These are phyloP conservation scores for Gari tellinella DNA, from an alignment of 2,888 invertebrate genomes.

Conservation along the genomic window DNA sequence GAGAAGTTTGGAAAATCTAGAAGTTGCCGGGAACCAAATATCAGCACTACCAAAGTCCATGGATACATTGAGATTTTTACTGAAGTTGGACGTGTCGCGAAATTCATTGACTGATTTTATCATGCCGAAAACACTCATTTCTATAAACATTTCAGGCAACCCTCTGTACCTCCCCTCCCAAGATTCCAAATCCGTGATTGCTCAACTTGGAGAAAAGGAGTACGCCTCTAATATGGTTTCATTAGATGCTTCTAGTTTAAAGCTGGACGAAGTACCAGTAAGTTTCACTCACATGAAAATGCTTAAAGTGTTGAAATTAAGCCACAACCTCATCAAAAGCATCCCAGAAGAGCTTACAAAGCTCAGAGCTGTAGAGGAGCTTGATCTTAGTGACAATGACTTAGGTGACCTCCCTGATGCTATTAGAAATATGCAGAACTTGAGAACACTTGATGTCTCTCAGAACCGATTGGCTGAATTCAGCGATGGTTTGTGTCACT, in stretches of 20 bases:
- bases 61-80: slow-evolving; percentile 74
- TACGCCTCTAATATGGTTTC: slow-evolving; percentile 73
- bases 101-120: slow-evolving; percentile 77
- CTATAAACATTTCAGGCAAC: slow-evolving; percentile 75
- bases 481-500: slow-evolving; percentile 67
- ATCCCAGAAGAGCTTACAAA: slow-evolving; percentile 75
- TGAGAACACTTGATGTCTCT: slow-evolving; percentile 88
- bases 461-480: slow-evolving; percentile 85
- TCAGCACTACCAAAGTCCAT: slow-evolving; percentile 76
- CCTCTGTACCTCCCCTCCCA: slow-evolving; percentile 71
- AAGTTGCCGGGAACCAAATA: slow-evolving; percentile 71
- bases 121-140: slow-evolving; percentile 73
- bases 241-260: slow-evolving; percentile 74
- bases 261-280: slow-evolving; percentile 74
- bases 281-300: slow-evolving; percentile 73
- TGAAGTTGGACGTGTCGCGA: slow-evolving; percentile 73
- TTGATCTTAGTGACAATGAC: slow-evolving; percentile 77
- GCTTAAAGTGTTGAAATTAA: slow-evolving; percentile 71
- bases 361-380: slow-evolving; percentile 70
- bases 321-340: slow-evolving; percentile 72
- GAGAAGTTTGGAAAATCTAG: slow-evolving; percentile 67
- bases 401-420: slow-evolving; percentile 60
- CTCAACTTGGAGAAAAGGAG: slow-evolving; percentile 70
- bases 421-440: slow-evolving; percentile 75
- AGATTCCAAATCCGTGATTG: slow-evolving; percentile 70